Evolutionary conservation across 2,113 vertebrate species (phyloP), one percentile per base, ranked within the genome.

Genomic region (Aspidoscelis tigris): DNA sequence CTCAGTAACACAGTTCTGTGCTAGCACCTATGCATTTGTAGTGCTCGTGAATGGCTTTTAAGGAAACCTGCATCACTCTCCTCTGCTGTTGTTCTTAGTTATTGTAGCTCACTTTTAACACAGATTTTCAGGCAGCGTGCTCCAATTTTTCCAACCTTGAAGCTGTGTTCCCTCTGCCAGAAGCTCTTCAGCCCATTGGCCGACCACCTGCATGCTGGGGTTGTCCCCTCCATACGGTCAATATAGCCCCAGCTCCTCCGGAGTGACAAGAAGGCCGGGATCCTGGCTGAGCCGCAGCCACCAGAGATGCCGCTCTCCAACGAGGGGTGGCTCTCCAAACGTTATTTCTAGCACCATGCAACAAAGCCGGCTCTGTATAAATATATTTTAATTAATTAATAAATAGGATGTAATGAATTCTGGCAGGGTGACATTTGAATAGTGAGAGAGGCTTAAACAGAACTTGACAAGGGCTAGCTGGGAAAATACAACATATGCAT

Each of bases 381-480:
- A 95, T 96, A 93, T 94, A 93, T 95, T 95, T 95, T 96, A 96
- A 96, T 96, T 96, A 96, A 96, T 96, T 96, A 96, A 96, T 95
- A 95, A 96, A 94, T 90, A 92, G 93, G 89, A 96, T 5, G 3
- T 96, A 95, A 96, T 96, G 94, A 95, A 89, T 96, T 93, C 95
- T 97, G 96, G 95, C 96, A 96, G 95, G 95, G 94, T 96, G 96
- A 96, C 96, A 96, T 96, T 95, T 95, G 93, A 95, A 94, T 91
- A 93, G 88, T 92, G 93, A 94, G 93, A 78, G 26, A 91, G 89
- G 89, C 90, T 94, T 93, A 94, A 94, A 95, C 93, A 94, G 93
- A 94, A 93, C 90, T 91, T 95, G 94, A 95, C 89, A 86, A 94
- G 88, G 88, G 89, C 94, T 94, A 94, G 93, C 92, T 91, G 88